phyloP scores from a whole-genome alignment of 2,797 vertebrate species.

The Chloroceryle inda region DNA sequence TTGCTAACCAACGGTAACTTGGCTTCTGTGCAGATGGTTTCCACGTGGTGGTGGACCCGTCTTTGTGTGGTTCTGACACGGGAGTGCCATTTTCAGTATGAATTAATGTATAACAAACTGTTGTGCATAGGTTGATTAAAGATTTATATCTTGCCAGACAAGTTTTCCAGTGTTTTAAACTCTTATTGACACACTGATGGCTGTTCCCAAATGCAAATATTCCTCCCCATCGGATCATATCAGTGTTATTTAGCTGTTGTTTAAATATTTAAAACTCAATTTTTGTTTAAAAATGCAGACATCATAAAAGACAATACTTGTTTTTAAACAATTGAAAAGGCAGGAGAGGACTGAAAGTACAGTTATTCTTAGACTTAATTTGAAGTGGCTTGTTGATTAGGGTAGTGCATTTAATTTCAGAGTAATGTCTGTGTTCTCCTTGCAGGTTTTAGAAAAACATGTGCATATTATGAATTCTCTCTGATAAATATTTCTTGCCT shows the following conservation, averaged over 20 bases:
- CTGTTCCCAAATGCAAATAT: background rate
- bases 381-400: slow-evolving; percentile 14
- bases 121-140: slow-evolving; percentile 13
- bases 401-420: background rate
- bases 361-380: background rate
- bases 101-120: slow-evolving; percentile 9
- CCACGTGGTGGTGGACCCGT: background rate
- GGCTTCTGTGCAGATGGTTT: background rate
- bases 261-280: slow-evolving; percentile 37
- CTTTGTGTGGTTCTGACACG: background rate
- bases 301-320: background rate
- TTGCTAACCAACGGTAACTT: background rate
- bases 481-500: slow-evolving; percentile 28
- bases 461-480: background rate
- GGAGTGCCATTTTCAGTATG: background rate
- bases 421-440: background rate
- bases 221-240: background rate
- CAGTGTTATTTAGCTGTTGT: background rate
- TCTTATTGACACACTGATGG: slow-evolving; percentile 5
- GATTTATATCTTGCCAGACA: slow-evolving; percentile 16
- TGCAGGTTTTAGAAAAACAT: slow-evolving; percentile 7
- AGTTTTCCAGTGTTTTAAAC: background rate
- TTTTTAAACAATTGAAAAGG: slow-evolving; percentile 2
- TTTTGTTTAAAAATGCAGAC: slow-evolving; percentile 11
- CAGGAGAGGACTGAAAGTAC: background rate